Percentiles rank a stretch among this genome's conserved stretches.
These are phyloP conservation scores for Enteromius unitaeniatus DNA, from an alignment of 2,797 vertebrate species.

Conservation along the genomic window DNA sequence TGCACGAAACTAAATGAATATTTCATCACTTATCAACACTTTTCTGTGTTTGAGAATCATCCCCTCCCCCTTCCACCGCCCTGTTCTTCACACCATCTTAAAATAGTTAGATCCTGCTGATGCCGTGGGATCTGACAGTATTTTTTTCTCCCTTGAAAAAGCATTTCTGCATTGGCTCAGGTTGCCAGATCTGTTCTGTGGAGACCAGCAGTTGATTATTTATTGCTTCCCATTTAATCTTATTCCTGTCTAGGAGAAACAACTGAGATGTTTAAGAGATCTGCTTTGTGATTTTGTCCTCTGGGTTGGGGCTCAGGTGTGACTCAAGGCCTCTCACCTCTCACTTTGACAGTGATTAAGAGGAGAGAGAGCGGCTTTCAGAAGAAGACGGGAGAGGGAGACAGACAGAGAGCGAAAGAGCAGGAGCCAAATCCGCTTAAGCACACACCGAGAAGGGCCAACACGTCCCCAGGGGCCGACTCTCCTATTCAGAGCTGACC, in stretches of 20 bases:
- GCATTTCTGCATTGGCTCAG: background rate
- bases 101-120: slow-evolving; percentile 57
- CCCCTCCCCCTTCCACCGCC: slow-evolving; percentile 12
- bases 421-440: slow-evolving; percentile 70
- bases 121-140: slow-evolving; percentile 36
- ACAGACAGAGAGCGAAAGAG: slow-evolving; percentile 64
- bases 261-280: slow-evolving; percentile 20
- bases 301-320: slow-evolving; percentile 62
- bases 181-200: slow-evolving; percentile 36
- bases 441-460: slow-evolving; percentile 71
- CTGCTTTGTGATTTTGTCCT: slow-evolving; percentile 40
- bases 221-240: background rate
- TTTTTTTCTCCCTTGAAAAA: slow-evolving; percentile 20
- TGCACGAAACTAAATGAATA: slow-evolving; percentile 33
- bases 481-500: slow-evolving; percentile 72
- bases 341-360: slow-evolving; percentile 57
- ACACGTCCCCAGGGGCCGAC: slow-evolving; percentile 66
- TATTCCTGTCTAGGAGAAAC: slow-evolving; percentile 21
- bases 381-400: slow-evolving; percentile 36
- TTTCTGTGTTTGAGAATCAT: slow-evolving; percentile 36
- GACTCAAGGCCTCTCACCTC: slow-evolving; percentile 41
- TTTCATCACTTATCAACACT: slow-evolving; percentile 61
- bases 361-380: slow-evolving; percentile 67
- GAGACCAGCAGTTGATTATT: slow-evolving; percentile 34
- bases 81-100: slow-evolving; percentile 52